Evolutionary conservation across 2,888 invertebrate species (phyloP).

Genomic region (Rhagium mordax): DNA sequence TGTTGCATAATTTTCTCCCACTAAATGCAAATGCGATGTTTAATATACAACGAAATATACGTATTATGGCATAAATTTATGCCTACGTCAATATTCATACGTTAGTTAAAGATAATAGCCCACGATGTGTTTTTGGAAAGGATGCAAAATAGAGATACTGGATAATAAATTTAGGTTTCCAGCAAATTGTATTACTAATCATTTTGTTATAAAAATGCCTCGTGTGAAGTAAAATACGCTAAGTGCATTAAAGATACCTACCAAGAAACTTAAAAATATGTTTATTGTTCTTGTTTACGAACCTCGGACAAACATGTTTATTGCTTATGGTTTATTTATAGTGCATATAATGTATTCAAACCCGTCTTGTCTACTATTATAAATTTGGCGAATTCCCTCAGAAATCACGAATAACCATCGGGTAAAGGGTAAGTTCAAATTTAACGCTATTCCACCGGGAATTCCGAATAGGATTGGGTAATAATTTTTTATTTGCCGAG

Average conservation of each 20-base stretch:
- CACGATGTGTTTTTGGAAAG: neutral
- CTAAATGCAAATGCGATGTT: too few relatives aligned
- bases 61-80: too few relatives aligned
- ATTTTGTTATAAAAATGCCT: neutral
- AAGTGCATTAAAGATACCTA: neutral
- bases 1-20: too few relatives aligned
- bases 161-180: neutral
- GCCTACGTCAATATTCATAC: neutral
- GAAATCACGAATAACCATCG: neutral
- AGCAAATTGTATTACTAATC: too few relatives aligned
- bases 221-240: neutral
- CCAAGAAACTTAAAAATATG: neutral
- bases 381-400: neutral
- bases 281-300: neutral
- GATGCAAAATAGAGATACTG: neutral
- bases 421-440: too few relatives aligned
- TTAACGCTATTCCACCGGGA: neutral
- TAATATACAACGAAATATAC: too few relatives aligned
- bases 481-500: neutral
- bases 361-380: neutral
- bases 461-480: neutral
- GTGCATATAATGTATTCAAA: neutral
- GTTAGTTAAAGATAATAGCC: neutral
- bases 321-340: neutral
- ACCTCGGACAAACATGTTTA: neutral